phyloP scores from a whole-genome alignment of 2,888 invertebrate genomes.

The Lasioglossum oenotherae region DNA sequence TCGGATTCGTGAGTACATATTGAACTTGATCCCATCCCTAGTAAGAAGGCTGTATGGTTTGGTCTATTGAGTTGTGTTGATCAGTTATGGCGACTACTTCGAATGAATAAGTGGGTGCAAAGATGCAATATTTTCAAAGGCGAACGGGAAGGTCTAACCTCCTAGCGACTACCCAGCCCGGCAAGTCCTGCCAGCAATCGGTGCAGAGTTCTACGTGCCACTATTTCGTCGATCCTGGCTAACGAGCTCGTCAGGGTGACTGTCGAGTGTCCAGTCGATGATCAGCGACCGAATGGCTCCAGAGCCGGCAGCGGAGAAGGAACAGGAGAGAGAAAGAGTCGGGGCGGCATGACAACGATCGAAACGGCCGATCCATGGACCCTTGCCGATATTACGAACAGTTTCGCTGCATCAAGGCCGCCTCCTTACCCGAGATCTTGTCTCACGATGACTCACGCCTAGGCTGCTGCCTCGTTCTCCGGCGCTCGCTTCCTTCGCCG shows the following conservation, averaged over 20 bases:
- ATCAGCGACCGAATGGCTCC: not conserved
- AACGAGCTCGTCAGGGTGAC: not conserved
- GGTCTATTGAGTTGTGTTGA: too few relatives aligned
- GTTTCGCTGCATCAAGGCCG: conserved; percentile 79
- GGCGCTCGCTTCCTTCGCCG: conserved; percentile 60
- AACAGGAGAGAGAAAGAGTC: conserved; percentile 19
- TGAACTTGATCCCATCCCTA: too few relatives aligned
- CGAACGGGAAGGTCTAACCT: too few relatives aligned
- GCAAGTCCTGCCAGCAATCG: not conserved
- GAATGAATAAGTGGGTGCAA: too few relatives aligned
- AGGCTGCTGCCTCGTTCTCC: conserved; percentile 66
- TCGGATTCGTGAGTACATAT: too few relatives aligned
- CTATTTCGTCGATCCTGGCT: not conserved
- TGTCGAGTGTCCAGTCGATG: not conserved
- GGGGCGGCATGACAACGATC: conserved; percentile 61
- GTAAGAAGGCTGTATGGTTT: too few relatives aligned
- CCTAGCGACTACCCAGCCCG: too few relatives aligned
- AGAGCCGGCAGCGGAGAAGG: not conserved
- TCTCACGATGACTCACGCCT: conserved; percentile 75
- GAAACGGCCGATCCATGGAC: conserved; percentile 66
- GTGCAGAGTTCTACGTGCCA: not conserved
- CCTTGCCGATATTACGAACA: conserved; percentile 77
- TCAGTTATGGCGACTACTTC: too few relatives aligned
- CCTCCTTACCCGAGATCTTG: conserved; percentile 80
- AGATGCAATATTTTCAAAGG: too few relatives aligned